These are phyloP conservation scores for Arrhopalites spinosus DNA, from an alignment of 2,888 invertebrate species.

Conservation along the genomic window DNA sequence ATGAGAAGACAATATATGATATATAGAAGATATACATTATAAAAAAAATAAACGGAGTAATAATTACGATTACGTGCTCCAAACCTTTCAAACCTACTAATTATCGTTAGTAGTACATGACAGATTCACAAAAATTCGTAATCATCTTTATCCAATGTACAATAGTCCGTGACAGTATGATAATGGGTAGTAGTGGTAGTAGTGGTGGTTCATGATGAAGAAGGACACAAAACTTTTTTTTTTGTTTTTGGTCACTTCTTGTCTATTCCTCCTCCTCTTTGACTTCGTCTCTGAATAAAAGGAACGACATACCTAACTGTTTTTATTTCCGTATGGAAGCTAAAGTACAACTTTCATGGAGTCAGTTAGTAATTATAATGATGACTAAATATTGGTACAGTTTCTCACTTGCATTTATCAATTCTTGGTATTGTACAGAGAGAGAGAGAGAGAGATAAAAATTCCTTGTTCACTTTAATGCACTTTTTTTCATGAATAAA, in stretches of 20 bases:
- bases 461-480: no score
- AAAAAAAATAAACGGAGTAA: no score
- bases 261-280: not conserved
- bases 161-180: not conserved
- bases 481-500: no score
- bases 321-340: not conserved
- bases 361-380: conserved; percentile 17
- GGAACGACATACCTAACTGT: conserved; percentile 12
- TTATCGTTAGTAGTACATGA: conserved; percentile 26
- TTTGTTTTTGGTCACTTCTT: not conserved
- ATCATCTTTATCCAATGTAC: not conserved
- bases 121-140: not conserved
- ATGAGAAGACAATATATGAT: no score
- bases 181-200: no score
- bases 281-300: not conserved
- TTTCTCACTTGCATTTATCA: conserved; percentile 34
- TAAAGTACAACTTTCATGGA: not conserved
- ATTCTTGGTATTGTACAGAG: conserved; percentile 8
- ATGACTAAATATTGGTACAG: conserved; percentile 26
- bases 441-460: not conserved
- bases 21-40: no score
- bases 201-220: no score
- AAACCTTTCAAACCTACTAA: conserved; percentile 1
- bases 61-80: no score
- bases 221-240: not conserved